Evolutionary conservation across 2,113 vertebrate species (phyloP), one percentile per base, ranked within the genome.

Genomic region (Myiozetetes cayanensis): DNA sequence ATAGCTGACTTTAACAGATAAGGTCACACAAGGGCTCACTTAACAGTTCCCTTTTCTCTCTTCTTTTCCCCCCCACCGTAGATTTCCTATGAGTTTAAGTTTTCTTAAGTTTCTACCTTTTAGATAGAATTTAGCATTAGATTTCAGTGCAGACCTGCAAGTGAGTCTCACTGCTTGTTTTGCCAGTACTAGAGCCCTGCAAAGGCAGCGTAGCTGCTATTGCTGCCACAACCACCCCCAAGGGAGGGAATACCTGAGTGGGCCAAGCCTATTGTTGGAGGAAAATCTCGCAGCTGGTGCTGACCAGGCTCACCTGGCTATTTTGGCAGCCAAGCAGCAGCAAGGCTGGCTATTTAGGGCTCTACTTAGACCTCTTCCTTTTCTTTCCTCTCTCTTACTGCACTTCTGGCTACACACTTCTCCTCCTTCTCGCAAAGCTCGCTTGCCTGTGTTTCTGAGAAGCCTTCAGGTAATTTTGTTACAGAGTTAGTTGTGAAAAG

Each of bases 61-160:
- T 37, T 23, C 13, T 16, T 6, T 11, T 1, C 11, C 2, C 4
- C 7, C 3, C 5, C 43, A 22, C 12, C 21, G n/a, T 37, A 37
- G 13, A 55, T 92, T 83, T 76, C 10, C 44, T 20, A 4, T 8
- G 27, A 61, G 6, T 3, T 70, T 43, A 66, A 44, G 27, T 80
- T 68, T 80, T n/a, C 37, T 63, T 28, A 63, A 63, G 61, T 83
- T 86, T 22, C 14, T 66, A 30, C 9, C 3, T 49, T 58, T 46
- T 58, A 70, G 27, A 11, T 28, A 61, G 41, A 73, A 65, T 80
- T 88, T 37, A 53, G 5, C 6, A 21, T 44, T 4, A 52, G 41
- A 30, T 53, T 80, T 79, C 53, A 44, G 46, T 7, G 13, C 41
- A 44, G 41, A 73, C 12, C 24, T 56, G 8, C 25, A 52, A 63